A percentile compares a stretch with the other conserved stretches of the same genome.
These are phyloP conservation scores for Euproctis similis DNA, from an alignment of 2,888 invertebrate genomes.

Conservation along the genomic window DNA sequence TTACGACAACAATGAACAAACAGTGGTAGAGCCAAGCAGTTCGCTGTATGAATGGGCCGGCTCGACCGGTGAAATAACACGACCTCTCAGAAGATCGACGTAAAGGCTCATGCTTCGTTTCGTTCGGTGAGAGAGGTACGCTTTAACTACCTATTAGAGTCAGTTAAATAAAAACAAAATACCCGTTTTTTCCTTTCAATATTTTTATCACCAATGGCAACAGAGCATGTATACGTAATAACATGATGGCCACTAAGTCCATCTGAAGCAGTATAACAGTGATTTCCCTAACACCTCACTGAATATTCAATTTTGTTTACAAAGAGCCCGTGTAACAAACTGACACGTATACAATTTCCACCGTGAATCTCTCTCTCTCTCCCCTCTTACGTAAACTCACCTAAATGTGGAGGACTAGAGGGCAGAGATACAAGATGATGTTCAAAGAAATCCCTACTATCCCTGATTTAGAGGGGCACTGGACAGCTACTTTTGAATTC, in stretches of 20 bases:
- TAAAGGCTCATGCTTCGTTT: too few relatives aligned
- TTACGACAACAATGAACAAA: too few relatives aligned
- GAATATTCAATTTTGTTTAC: constrained; percentile 72
- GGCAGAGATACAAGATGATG: constrained; percentile 25
- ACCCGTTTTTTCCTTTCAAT: too few relatives aligned
- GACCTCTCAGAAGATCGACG: too few relatives aligned
- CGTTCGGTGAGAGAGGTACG: too few relatives aligned
- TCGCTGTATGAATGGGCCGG: too few relatives aligned
- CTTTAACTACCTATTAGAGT: too few relatives aligned
- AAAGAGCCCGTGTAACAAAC: constrained; percentile 50
- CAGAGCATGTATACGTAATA: constrained; percentile 32
- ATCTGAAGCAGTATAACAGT: constrained; percentile 44
- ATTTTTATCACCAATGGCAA: constrained; percentile 5
- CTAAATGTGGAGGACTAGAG: constrained; percentile 25
- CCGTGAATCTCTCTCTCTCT: constrained; percentile 20
- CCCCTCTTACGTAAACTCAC: not conserved
- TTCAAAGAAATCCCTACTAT: constrained; percentile 44
- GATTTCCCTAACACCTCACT: constrained; percentile 62
- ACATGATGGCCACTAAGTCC: constrained; percentile 28
- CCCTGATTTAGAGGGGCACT: constrained; percentile 33
- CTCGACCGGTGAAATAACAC: too few relatives aligned
- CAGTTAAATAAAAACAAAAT: too few relatives aligned
- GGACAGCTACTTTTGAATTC: constrained; percentile 45
- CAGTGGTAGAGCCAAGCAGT: too few relatives aligned
- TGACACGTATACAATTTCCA: constrained; percentile 57